Evolutionary conservation across 2,113 vertebrate genomes (phyloP), one percentile per base, ranked within the genome.

Genomic region (Vimba vimba): DNA sequence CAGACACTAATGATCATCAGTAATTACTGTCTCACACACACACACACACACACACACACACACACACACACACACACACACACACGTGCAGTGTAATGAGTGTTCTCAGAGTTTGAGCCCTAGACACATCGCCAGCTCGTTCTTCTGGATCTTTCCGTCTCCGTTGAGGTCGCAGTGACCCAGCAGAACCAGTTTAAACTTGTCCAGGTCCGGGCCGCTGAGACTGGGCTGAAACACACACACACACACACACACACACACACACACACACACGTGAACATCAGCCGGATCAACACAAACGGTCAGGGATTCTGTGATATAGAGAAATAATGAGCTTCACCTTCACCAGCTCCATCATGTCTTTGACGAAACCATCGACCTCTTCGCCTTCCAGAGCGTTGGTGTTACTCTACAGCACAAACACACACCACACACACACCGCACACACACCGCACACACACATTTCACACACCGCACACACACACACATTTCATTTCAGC

Each of bases 91-190:
- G 6, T 23, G 55, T 57, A 8, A 57, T 23, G 7, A 23, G 55
- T 2, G 19, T 50, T 13, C 80, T 89, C 50, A 89, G 13, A 94
- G 92, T 91, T 96, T 99, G 69, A 98, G 93, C 68, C 97, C 97
- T 0, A 99, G 96, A 92, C 97, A 98, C 89, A 99, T 94, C 23
- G 97, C 97, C 84, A 99, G 92, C 91, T 99, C 97, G 0, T 97
- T 97, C 94, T 97, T 99, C 94, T 98, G 97, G 89, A 98, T 98
- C 92, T 97, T 99, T 60, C 97, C 97, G 0, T 98, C 97, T 85
- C 95, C 92, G 89, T 98, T 99, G 88, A 97, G 89, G 1, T 99
- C 97, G 0, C 97, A 99, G 90, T 98, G 97, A 74, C 94, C 95
- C 85, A 98, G 92, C 85, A 98, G 94, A 59, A 96, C 95, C 89